Evolutionary conservation across 1,140 invertebrate genomes (phyloP).

Genomic region (Penaeus vannamei): DNA sequence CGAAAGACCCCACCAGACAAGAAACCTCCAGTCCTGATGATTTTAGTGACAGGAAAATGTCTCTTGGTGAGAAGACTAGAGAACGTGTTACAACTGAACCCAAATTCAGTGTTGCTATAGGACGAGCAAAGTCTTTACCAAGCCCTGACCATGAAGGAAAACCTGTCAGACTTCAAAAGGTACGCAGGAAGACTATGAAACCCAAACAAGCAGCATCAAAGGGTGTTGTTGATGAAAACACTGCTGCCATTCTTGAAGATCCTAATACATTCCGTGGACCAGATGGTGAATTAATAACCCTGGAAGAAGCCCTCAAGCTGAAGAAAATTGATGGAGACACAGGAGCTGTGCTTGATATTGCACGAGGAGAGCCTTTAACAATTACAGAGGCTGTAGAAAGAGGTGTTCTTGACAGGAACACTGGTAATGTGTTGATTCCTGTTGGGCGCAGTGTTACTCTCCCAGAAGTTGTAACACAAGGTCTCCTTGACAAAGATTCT

Average conservation of each 20-base stretch:
- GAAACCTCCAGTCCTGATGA: constrained; percentile 67
- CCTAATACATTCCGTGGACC: constrained; percentile 75
- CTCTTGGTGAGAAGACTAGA: constrained; percentile 77
- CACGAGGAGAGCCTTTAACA: constrained; percentile 83
- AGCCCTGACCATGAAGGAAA: constrained; percentile 78
- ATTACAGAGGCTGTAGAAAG: constrained; percentile 88
- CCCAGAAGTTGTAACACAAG: constrained; percentile 86
- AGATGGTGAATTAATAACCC: constrained; percentile 77
- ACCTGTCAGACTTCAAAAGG: constrained; percentile 83
- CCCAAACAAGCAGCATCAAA: constrained; percentile 81
- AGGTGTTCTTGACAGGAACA: constrained; percentile 84
- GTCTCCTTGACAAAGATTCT: constrained; percentile 83
- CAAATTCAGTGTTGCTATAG: constrained; percentile 79
- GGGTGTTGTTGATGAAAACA: constrained; percentile 83
- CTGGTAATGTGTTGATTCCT: constrained; percentile 85
- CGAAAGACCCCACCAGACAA: neutral
- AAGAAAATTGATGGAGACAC: constrained; percentile 83
- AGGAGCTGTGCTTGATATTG: constrained; percentile 87
- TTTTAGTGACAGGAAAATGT: constrained; percentile 71
- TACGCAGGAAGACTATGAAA: constrained; percentile 81
- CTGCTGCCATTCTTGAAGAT: constrained; percentile 79
- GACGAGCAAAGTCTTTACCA: constrained; percentile 75
- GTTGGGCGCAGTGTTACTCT: constrained; percentile 85
- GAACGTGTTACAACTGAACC: constrained; percentile 78
- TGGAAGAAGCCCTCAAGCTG: constrained; percentile 83